Conservation (phyloP, 2,888 invertebrate species). For the Chaitophorus viminalis region DNA sequence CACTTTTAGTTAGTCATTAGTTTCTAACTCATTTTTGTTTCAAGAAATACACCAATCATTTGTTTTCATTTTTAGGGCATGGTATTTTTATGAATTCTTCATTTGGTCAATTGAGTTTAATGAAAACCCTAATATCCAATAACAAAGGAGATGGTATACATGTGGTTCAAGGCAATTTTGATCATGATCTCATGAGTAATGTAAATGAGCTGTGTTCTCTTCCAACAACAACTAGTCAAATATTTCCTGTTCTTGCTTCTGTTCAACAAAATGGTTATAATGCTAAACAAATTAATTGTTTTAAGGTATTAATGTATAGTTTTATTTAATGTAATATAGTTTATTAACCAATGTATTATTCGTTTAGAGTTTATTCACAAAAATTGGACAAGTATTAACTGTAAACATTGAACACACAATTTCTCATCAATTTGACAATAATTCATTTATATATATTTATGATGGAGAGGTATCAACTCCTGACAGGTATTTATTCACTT, state of each 20-base stretch:
- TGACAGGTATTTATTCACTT: slow-evolving; percentile 54
- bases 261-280: slow-evolving; percentile 82
- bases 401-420: slow-evolving; percentile 85
- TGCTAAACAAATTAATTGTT: slow-evolving; percentile 77
- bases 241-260: slow-evolving; percentile 85
- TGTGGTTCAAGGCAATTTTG: slow-evolving; percentile 85
- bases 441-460: slow-evolving; percentile 79
- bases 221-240: slow-evolving; percentile 79
- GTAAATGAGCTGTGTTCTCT: slow-evolving; percentile 84
- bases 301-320: slow-evolving; percentile 70
- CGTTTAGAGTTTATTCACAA: slow-evolving; percentile 77
- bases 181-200: slow-evolving; percentile 79
- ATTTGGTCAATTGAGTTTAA: slow-evolving; percentile 81
- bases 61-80: slow-evolving; percentile 73
- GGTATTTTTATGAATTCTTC: slow-evolving; percentile 91
- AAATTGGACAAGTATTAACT: slow-evolving; percentile 83
- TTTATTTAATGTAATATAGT: slow-evolving; percentile 39
- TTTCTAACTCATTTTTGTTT: not conserved
- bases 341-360: not conserved
- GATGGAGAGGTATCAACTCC: slow-evolving; percentile 76
- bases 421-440: slow-evolving; percentile 80
- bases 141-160: slow-evolving; percentile 93
- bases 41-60: not conserved
- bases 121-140: slow-evolving; percentile 80
- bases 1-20: too few relatives aligned